Evolutionary conservation across 2,888 invertebrate genomes (phyloP).

Genomic region (Cacoxenus indagator): DNA sequence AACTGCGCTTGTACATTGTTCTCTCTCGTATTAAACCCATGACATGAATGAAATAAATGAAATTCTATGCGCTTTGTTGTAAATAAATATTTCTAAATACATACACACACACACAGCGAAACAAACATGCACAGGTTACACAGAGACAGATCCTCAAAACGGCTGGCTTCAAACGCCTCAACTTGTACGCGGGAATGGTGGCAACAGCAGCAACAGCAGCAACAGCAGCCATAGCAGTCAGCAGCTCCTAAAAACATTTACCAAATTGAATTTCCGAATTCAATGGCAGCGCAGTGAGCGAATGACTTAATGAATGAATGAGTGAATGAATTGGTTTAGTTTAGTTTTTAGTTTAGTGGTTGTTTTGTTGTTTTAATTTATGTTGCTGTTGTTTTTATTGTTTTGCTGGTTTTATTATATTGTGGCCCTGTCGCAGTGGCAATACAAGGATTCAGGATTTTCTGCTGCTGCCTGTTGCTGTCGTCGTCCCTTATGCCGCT

Average conservation of each 20-base stretch:
- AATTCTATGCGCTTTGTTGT: slow-evolving; percentile 26
- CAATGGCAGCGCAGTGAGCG: slow-evolving; percentile 46
- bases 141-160: background rate
- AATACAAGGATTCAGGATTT: slow-evolving; percentile 57
- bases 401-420: background rate
- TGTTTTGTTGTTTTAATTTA: background rate
- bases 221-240: background rate
- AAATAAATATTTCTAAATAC: background rate
- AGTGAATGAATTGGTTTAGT: slow-evolving; percentile 57
- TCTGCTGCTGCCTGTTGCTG: slow-evolving; percentile 46
- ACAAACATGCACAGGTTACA: background rate
- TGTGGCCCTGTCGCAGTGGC: too few relatives aligned
- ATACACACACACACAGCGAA: background rate
- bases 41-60: slow-evolving; percentile 18
- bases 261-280: slow-evolving; percentile 69
- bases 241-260: slow-evolving; percentile 37
- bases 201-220: background rate
- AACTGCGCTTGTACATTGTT: background rate
- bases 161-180: too few relatives aligned
- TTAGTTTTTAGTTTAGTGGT: slow-evolving; percentile 52
- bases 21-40: slow-evolving; percentile 13
- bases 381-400: background rate
- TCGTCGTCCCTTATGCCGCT: background rate
- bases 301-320: slow-evolving; percentile 50
- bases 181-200: too few relatives aligned